A percentile compares a stretch with the other conserved stretches of the same genome.
Conservation (phyloP, 2,888 invertebrate species). For the Spialia ferax region DNA sequence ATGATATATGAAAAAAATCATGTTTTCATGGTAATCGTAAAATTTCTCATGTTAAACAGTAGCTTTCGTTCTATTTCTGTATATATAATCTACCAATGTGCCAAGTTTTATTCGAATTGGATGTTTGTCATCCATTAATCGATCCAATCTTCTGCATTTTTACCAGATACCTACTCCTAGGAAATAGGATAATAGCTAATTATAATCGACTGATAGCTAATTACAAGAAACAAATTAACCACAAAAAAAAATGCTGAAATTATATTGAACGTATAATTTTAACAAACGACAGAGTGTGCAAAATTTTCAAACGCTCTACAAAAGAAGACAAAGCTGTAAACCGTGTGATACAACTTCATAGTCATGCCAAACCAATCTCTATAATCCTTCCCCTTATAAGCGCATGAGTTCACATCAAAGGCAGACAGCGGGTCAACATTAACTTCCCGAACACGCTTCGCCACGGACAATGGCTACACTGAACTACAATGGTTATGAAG, state of each 20-base stretch:
- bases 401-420: constrained; percentile 39
- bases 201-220: no score
- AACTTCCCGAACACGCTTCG: constrained; percentile 30
- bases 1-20: no score
- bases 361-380: constrained; percentile 11
- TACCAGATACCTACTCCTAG: no score
- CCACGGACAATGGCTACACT: constrained; percentile 15
- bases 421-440: constrained; percentile 29
- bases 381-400: constrained; percentile 27
- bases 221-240: not conserved
- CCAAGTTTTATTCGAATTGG: no score
- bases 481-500: constrained; percentile 29
- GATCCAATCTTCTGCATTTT: no score
- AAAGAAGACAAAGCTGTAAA: constrained; percentile 12
- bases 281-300: not conserved
- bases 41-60: no score
- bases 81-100: no score
- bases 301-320: not conserved
- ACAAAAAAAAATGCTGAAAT: not conserved
- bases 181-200: no score
- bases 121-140: no score
- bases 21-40: no score
- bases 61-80: no score
- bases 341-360: constrained; percentile 15
- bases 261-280: constrained; percentile 1